Percentiles rank a stretch among this genome's conserved stretches.
phyloP scores from a whole-genome alignment of 2,888 invertebrate species.

The Cylindroiulus punctatus region DNA sequence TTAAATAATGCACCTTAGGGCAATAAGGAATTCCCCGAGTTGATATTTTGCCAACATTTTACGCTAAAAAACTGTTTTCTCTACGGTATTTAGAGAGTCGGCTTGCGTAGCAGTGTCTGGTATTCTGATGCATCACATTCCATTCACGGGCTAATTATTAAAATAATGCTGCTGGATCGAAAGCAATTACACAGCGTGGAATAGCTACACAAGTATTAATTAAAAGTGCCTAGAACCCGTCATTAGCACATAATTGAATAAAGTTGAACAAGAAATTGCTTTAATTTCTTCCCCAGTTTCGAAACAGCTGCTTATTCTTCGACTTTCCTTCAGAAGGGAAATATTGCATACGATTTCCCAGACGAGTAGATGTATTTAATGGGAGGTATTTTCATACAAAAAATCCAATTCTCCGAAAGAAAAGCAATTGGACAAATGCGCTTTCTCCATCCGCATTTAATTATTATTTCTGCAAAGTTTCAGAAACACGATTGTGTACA shows the following conservation, averaged over 20 bases:
- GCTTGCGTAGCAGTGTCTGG: background rate
- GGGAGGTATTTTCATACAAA: background rate
- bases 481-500: too few relatives aligned
- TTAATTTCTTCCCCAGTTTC: background rate
- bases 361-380: background rate
- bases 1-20: background rate
- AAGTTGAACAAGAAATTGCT: background rate
- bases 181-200: constrained; percentile 1
- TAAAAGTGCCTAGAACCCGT: background rate
- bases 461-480: background rate
- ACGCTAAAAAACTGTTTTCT: background rate
- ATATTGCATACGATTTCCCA: background rate
- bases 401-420: background rate
- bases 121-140: background rate
- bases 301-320: background rate
- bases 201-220: background rate
- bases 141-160: background rate
- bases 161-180: background rate
- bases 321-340: too few relatives aligned
- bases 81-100: background rate
- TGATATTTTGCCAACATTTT: constrained; percentile 1
- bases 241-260: background rate
- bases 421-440: background rate
- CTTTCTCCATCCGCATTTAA: background rate
- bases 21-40: background rate